These are phyloP conservation scores for Pammene aurita DNA, from an alignment of 2,888 invertebrate genomes.

Conservation along the genomic window DNA sequence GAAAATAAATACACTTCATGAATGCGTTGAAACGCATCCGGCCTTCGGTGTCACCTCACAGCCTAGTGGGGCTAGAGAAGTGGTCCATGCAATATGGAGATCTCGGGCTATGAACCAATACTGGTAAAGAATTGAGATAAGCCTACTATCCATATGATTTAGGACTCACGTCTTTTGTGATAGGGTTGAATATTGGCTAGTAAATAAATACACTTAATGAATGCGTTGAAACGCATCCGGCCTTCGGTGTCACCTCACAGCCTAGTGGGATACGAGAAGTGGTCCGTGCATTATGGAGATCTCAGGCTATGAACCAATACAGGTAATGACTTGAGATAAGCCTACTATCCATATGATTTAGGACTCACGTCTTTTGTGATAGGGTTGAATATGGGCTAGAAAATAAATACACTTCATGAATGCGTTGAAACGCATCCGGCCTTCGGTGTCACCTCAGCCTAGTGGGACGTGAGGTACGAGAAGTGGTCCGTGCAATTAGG, in stretches of 20 bases:
- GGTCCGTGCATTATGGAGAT: conserved; percentile 98
- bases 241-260: conserved; percentile 95
- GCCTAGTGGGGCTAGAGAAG: conserved; percentile 94
- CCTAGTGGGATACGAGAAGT: conserved; percentile 94
- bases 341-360: too few species aligned
- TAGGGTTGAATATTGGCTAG: too few species aligned
- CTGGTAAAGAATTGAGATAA: conserved; percentile 23
- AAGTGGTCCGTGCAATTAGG: conserved; percentile 97
- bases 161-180: too few species aligned
- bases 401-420: conserved; percentile 92
- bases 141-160: too few species aligned
- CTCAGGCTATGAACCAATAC: conserved; percentile 80
- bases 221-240: conserved; percentile 95
- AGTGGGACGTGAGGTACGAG: conserved; percentile 93
- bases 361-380: too few species aligned
- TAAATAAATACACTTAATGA: conserved; percentile 92
- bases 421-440: conserved; percentile 94
- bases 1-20: conserved; percentile 85
- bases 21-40: conserved; percentile 96
- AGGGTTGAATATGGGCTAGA: too few species aligned
- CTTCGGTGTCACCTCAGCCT: conserved; percentile 95
- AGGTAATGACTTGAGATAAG: neutral
- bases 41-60: conserved; percentile 94
- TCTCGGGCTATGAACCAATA: conserved; percentile 80
- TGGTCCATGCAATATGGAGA: conserved; percentile 99